Percentiles rank a stretch among this genome's conserved stretches.
These are phyloP conservation scores for Eupithecia subumbrata DNA, from an alignment of 2,888 invertebrate species.

Conservation along the genomic window DNA sequence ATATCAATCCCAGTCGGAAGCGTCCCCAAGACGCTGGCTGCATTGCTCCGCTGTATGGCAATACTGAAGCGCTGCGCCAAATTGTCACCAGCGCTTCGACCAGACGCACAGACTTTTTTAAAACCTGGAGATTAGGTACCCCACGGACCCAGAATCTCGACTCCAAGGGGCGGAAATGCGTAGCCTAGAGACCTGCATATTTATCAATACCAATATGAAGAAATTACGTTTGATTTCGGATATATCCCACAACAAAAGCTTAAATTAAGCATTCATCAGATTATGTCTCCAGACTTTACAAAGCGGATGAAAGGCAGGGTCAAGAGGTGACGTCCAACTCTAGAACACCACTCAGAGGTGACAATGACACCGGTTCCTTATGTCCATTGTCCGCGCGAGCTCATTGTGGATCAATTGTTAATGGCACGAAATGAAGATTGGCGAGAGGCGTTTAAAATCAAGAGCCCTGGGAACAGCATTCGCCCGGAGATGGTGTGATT, in stretches of 20 bases:
- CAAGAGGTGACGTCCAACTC: constrained; percentile 12
- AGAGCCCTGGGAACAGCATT: neutral
- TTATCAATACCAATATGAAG: neutral
- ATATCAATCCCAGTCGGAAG: neutral
- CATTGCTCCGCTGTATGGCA: too few species aligned
- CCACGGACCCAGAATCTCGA: too few species aligned
- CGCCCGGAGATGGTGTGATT: neutral
- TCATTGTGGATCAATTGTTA: constrained; percentile 18
- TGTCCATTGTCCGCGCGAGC: constrained; percentile 5
- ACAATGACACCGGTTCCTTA: constrained; percentile 21
- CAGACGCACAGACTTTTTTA: too few species aligned
- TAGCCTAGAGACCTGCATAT: too few species aligned
- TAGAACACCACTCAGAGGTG: constrained; percentile 16
- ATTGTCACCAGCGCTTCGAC: too few species aligned
- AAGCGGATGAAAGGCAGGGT: neutral
- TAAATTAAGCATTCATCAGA: neutral
- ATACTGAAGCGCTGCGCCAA: too few species aligned
- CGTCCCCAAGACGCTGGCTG: too few species aligned
- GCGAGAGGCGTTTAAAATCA: neutral
- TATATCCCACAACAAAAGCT: neutral
- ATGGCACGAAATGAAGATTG: neutral
- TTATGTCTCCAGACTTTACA: neutral
- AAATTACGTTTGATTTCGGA: neutral
- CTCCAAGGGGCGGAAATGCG: too few species aligned
- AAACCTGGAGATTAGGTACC: too few species aligned